Base-by-base conservation (phyloP, 2,888 invertebrate genomes). In the Phengaris alcon region DNA sequence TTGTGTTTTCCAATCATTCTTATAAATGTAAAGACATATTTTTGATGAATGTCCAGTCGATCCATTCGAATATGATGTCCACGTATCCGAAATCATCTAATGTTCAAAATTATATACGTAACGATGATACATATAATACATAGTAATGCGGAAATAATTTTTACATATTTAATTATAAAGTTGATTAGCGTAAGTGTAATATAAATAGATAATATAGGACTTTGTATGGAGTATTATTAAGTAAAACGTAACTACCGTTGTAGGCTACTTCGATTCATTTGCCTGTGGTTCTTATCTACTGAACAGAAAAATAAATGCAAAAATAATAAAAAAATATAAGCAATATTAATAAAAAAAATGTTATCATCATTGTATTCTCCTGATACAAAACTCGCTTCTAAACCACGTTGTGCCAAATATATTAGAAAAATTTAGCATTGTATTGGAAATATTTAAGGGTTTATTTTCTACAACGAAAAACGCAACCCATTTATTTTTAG, bases 51-150 rank as follows among this genome's bases (percentile, higher is more conserved):
- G 57, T 70, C 69, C 69, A 75, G 44, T 69, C 48, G 55, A 74
- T 57, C 64, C 7, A 69, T 69, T 69, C 69, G 69, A 75, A 69
- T 74, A 52, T 54, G 68, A 74, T 88, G 91, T 93, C 91, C 91
- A 90, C 84, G 81, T 80, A 82, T 81, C 83, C 85, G 84, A 85
- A 89, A 86, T 91, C 89, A 90, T 91, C 90, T 86, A 87, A 91
- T 91, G 93, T 93, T 93, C 93, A 93, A 93, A 93, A 93, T 90
- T 92, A 93, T 92, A 93, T 93, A 93, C 93, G 93, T 93, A 93
- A 93, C 90, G 85, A 89, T 90, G 90, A 91, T 90, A 93, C 93
- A 93, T 93, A 93, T 93, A 92, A 90, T 89, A 85, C 90, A 91
- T 92, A 92, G 91, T 91, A 89, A 92, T 90, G 90, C 91, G 91